These are phyloP conservation scores for Orchesellides sinensis DNA, from an alignment of 2,888 invertebrate species.

Conservation along the genomic window DNA sequence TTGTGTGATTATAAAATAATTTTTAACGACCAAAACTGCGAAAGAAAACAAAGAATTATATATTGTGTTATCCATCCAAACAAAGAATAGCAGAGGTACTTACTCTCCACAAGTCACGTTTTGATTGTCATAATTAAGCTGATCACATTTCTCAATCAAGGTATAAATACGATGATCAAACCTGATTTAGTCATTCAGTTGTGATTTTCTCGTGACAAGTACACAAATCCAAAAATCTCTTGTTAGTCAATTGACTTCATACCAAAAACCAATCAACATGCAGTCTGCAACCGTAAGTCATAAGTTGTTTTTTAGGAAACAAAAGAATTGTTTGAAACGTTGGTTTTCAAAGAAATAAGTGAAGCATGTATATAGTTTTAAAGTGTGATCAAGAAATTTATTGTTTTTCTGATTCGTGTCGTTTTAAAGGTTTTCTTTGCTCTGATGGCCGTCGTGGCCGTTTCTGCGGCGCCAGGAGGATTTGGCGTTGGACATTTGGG, in stretches of 20 bases:
- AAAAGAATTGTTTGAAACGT: slow-evolving; percentile 3
- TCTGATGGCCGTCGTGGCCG: slow-evolving; percentile 35
- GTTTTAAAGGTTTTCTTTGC: slow-evolving; percentile 49
- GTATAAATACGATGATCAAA: slow-evolving; percentile 54
- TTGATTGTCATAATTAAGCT: slow-evolving; percentile 20
- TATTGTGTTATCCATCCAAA: background rate
- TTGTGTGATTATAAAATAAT: too few species aligned
- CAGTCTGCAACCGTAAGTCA: slow-evolving; percentile 51
- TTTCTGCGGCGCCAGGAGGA: slow-evolving; percentile 22
- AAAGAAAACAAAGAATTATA: slow-evolving; percentile 12
- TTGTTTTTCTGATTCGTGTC: background rate
- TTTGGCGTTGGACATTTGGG: slow-evolving; percentile 33
- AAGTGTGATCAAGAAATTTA: background rate
- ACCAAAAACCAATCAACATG: slow-evolving; percentile 36
- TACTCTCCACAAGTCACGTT: background rate
- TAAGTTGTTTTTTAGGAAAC: background rate
- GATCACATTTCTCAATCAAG: slow-evolving; percentile 28
- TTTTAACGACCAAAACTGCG: slow-evolving; percentile 29
- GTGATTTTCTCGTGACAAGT: slow-evolving; percentile 31
- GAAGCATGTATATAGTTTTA: background rate
- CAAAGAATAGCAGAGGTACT: too few species aligned
- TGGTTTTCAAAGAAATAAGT: slow-evolving; percentile 1
- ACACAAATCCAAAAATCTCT: slow-evolving; percentile 2
- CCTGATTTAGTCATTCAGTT: slow-evolving; percentile 41
- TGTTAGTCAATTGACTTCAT: background rate